A percentile compares a stretch with the other conserved stretches of the same genome.
Evolutionary conservation across 2,888 invertebrate genomes (phyloP).

Genomic region (Exocentrus adspersus): DNA sequence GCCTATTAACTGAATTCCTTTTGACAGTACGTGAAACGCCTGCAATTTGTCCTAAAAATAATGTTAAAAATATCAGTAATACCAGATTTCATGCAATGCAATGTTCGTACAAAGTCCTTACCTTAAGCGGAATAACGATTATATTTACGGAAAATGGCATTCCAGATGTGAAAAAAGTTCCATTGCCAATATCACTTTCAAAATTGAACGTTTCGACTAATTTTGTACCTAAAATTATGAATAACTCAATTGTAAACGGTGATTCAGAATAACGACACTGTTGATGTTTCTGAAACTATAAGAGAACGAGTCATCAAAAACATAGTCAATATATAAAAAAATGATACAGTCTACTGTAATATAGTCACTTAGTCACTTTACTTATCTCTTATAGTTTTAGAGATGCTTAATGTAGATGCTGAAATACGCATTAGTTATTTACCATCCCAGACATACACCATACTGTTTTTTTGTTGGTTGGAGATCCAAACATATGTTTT

Average conservation of each 20-base stretch:
- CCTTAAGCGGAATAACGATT: constrained; percentile 34
- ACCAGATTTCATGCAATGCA: too few species aligned
- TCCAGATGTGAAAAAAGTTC: constrained; percentile 31
- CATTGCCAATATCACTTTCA: constrained; percentile 33
- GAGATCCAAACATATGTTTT: constrained; percentile 47
- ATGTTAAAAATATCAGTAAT: too few species aligned
- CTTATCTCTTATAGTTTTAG: too few species aligned
- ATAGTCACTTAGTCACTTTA: too few species aligned
- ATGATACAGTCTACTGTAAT: too few species aligned
- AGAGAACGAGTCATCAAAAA: too few species aligned
- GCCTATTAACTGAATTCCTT: constrained; percentile 28
- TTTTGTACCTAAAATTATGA: constrained; percentile 44
- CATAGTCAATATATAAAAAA: too few species aligned
- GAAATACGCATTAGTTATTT: constrained; percentile 24
- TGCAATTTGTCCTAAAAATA: constrained; percentile 39
- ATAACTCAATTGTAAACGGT: not conserved
- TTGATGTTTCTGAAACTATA: too few species aligned
- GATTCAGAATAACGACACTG: too few species aligned
- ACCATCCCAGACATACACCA: constrained; percentile 52
- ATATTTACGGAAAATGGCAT: not conserved
- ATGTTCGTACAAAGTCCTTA: constrained; percentile 26
- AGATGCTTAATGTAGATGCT: not conserved
- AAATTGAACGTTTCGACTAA: constrained; percentile 39
- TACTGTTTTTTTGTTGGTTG: constrained; percentile 34
- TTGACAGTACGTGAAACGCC: constrained; percentile 24